phyloP scores from a whole-genome alignment of 2,113 vertebrate genomes.

The Oplegnathus fasciatus region DNA sequence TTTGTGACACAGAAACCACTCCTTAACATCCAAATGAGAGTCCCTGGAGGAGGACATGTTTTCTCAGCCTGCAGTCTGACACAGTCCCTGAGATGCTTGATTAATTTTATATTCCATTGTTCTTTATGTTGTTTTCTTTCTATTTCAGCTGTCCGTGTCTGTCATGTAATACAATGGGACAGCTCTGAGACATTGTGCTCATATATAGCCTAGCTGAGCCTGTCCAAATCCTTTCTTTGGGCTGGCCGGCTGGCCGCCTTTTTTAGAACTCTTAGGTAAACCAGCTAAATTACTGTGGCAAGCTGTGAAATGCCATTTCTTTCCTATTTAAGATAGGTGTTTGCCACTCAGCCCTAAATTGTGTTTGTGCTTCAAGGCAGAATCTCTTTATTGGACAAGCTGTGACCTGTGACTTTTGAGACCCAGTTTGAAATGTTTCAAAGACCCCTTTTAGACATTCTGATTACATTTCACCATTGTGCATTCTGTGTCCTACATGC shows the following conservation, averaged over 20 bases:
- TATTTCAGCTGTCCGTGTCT: constrained; percentile 13
- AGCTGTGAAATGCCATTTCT: constrained; percentile 52
- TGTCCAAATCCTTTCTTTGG: constrained; percentile 15
- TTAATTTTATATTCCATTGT: constrained; percentile 34
- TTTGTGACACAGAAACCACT: constrained; percentile 26
- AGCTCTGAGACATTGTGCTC: not conserved
- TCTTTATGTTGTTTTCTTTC: constrained; percentile 40
- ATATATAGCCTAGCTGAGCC: constrained; percentile 20
- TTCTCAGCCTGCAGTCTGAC: constrained; percentile 18
- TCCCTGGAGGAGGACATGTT: constrained; percentile 10
- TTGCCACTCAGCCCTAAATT: constrained; percentile 10
- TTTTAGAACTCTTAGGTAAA: constrained; percentile 59
- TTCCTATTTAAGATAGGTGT: constrained; percentile 34
- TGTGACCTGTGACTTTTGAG: constrained; percentile 19
- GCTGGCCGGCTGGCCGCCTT: constrained; percentile 21
- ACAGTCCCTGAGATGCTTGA: constrained; percentile 14
- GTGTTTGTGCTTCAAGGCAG: constrained; percentile 21
- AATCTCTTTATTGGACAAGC: constrained; percentile 11
- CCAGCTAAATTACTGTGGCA: constrained; percentile 51
- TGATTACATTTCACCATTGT: not conserved
- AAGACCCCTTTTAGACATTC: not conserved
- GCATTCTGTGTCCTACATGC: not conserved
- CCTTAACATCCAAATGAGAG: constrained; percentile 16
- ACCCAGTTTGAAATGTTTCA: not conserved
- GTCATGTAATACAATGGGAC: not conserved